Percentiles rank a stretch among this genome's conserved stretches.
Evolutionary conservation across 1,140 invertebrate genomes (phyloP).

Genomic region (Pemphigus obesinymphae): DNA sequence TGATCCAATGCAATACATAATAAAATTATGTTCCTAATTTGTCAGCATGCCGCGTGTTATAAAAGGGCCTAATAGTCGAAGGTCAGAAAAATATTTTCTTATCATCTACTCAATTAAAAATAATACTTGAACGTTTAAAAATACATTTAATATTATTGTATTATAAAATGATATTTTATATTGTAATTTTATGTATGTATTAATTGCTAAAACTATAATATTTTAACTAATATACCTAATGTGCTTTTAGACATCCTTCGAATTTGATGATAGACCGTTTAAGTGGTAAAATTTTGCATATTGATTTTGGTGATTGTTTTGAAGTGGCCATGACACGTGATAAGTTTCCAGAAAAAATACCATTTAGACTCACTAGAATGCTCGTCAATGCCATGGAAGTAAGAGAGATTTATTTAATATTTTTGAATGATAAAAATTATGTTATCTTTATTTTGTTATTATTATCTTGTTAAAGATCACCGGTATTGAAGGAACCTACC

Average conservation of each 20-base stretch:
- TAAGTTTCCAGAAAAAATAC: constrained; percentile 99
- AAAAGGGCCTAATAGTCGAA: too few relatives aligned
- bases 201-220: background rate
- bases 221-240: background rate
- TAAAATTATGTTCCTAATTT: too few relatives aligned
- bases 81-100: too few relatives aligned
- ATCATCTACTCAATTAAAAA: too few relatives aligned
- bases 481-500: constrained; percentile 78
- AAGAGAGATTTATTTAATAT: background rate
- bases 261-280: constrained; percentile 97
- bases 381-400: constrained; percentile 99
- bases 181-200: background rate
- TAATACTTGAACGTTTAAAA: too few relatives aligned
- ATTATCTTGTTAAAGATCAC: constrained; percentile 57
- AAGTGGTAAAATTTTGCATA: constrained; percentile 98
- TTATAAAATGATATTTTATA: too few relatives aligned
- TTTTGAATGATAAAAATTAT: background rate
- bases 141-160: too few relatives aligned
- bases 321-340: constrained; percentile 99
- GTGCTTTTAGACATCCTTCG: constrained; percentile 78
- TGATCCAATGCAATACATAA: too few relatives aligned
- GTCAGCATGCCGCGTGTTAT: too few relatives aligned
- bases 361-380: constrained; percentile 97
- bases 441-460: too few relatives aligned
- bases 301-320: constrained; percentile 99